Evolutionary conservation across 2,113 vertebrate species (phyloP), one percentile per base, ranked within the genome.

Genomic region (Tilapia sparmanii): DNA sequence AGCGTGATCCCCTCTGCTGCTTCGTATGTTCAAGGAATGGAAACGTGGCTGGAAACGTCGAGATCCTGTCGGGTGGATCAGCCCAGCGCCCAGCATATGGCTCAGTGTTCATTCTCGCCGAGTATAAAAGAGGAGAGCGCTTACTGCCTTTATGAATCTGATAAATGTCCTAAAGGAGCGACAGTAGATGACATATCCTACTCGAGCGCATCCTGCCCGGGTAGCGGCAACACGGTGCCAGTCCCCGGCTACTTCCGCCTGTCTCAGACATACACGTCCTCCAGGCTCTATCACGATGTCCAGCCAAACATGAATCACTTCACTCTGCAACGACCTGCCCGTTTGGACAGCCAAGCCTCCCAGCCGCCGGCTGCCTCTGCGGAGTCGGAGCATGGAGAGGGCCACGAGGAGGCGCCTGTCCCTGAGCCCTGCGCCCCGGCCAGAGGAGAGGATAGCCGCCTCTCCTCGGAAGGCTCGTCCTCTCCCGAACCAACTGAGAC

Each of bases 241-340:
- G 98, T 99, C 80, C 99, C 98, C 13, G 98, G 99, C 84, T 99
- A 99, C 95, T 99, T 99, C 97, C 98, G 98, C 94, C 96, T 99
- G 63, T 99, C 98, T 79, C 99, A 99, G 97, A 97, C 99, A 22
- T 99, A 99, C 89, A 93, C 97, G 86, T 96, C 97, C 86, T 95
- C 98, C 90, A 98, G 98, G 96, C 96, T 95, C 89, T 98, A 97
- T 95, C 94, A 96, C 84, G 92, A 97, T 66, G 96, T 93, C 85
- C 97, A 96, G 73, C 96, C 97, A 54, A 96, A 95, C 90, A 95
- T 97, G 86, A 93, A 96, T 86, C 96, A 96, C 24, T 98, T 98
- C 90, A 93, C 96, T 31, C 93, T 96, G 86, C 98, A 97, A 85
- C 96, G 97, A 92, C 95, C 96, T 4, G 95, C 94, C 59, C 97